Conservation (phyloP, 2,797 vertebrate species). For the Acrossocheilus fasciatus region DNA sequence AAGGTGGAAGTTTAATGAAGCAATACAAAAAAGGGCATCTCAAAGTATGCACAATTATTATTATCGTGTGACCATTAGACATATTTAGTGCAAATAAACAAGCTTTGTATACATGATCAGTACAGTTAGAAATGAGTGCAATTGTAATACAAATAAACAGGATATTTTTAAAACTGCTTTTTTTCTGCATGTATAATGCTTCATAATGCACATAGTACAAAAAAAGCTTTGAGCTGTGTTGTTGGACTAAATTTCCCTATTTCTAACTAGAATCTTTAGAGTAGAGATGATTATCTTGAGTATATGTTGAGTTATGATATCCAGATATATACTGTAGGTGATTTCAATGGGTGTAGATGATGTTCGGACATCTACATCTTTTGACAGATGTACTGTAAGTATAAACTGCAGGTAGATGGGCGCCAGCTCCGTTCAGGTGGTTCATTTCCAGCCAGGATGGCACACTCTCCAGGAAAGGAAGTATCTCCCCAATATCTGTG, state of each 20-base stretch:
- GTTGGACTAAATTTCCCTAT: background rate
- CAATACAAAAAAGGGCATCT: background rate
- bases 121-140: background rate
- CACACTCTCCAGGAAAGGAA: slow-evolving; percentile 53
- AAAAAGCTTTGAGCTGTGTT: background rate
- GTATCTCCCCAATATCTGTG: slow-evolving; percentile 69
- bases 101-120: background rate
- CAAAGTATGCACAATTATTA: background rate
- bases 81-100: slow-evolving; percentile 27
- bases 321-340: background rate
- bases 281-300: background rate
- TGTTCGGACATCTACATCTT: slow-evolving; percentile 5
- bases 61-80: background rate
- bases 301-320: background rate
- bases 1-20: slow-evolving; percentile 25
- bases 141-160: background rate
- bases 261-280: background rate
- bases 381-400: slow-evolving; percentile 77
- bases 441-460: slow-evolving; percentile 41
- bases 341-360: slow-evolving; percentile 1
- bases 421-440: slow-evolving; percentile 66
- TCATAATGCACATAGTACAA: background rate
- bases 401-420: background rate
- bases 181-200: background rate
- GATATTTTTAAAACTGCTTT: background rate